Evolutionary conservation across 2,888 invertebrate genomes (phyloP).

Genomic region (Clivina fossor): DNA sequence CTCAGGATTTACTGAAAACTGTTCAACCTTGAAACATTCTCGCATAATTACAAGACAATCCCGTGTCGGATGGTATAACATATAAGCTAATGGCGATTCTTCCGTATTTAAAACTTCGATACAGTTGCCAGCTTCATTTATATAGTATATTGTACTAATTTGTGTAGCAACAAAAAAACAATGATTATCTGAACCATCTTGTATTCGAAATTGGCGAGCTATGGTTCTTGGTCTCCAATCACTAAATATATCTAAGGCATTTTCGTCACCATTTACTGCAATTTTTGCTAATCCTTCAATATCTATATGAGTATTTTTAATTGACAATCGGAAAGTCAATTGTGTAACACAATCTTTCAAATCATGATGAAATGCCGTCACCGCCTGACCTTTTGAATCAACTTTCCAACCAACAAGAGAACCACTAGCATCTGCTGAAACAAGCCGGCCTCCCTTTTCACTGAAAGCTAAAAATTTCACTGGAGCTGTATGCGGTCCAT

Average conservation of each 20-base stretch:
- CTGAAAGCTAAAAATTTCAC: conserved; percentile 71
- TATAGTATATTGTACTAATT: conserved; percentile 68
- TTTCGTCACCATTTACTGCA: conserved; percentile 90
- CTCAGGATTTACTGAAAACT: conserved; percentile 70
- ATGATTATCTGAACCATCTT: conserved; percentile 71
- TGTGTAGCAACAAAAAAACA: conserved; percentile 78
- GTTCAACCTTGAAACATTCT: conserved; percentile 74
- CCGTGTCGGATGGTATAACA: conserved; percentile 73
- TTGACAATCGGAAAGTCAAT: conserved; percentile 72
- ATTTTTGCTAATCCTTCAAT: conserved; percentile 63
- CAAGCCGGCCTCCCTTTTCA: conserved; percentile 77
- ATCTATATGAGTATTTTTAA: conserved; percentile 57
- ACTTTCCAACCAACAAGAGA: conserved; percentile 90
- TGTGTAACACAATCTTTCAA: conserved; percentile 80
- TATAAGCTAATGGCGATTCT: conserved; percentile 63
- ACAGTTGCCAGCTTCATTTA: conserved; percentile 80
- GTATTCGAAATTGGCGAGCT: conserved; percentile 60
- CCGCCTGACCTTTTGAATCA: conserved; percentile 76
- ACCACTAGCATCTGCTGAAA: conserved; percentile 84
- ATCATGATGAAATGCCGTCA: conserved; percentile 84
- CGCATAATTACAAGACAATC: conserved; percentile 76
- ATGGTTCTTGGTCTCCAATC: conserved; percentile 89
- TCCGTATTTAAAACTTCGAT: conserved; percentile 80
- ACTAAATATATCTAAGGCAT: conserved; percentile 82
- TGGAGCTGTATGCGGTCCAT: conserved; percentile 69